Conservation (phyloP, 2,888 invertebrate species). For the Mimas tiliae region DNA sequence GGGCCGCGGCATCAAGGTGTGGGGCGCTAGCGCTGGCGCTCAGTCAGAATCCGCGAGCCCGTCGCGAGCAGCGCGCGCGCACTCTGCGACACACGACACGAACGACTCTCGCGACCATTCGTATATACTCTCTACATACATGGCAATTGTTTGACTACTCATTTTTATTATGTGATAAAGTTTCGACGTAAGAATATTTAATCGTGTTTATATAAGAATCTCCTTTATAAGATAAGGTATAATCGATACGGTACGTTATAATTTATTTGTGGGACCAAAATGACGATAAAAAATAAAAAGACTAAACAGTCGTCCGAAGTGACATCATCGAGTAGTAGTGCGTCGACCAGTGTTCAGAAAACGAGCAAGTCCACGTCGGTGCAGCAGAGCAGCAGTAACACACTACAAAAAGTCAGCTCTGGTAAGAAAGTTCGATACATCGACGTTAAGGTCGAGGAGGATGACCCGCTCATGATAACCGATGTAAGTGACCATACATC, state of each 20-base stretch:
- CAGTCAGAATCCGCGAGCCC: conserved; percentile 75
- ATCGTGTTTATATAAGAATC: conserved; percentile 69
- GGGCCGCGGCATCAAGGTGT: conserved; percentile 62
- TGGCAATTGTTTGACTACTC: conserved; percentile 72
- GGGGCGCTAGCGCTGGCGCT: conserved; percentile 55
- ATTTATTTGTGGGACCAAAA: conserved; percentile 71
- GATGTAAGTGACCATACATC: conserved; percentile 79
- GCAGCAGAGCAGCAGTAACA: conserved; percentile 73
- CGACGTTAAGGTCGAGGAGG: conserved; percentile 82
- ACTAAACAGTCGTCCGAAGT: conserved; percentile 78
- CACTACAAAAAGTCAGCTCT: conserved; percentile 73
- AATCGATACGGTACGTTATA: conserved; percentile 45
- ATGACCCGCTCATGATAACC: conserved; percentile 82
- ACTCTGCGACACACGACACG: conserved; percentile 72
- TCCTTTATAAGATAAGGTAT: conserved; percentile 48
- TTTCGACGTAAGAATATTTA: conserved; percentile 62
- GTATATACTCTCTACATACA: conserved; percentile 58
- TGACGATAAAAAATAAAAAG: conserved; percentile 85
- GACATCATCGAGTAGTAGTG: conserved; percentile 68
- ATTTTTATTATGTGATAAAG: conserved; percentile 65
- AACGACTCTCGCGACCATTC: conserved; percentile 80
- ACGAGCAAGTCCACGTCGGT: conserved; percentile 71
- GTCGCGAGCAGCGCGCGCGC: conserved; percentile 79
- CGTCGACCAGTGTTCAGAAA: conserved; percentile 78
- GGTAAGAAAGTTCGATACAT: conserved; percentile 82